phyloP scores from a whole-genome alignment of 35 echinoderm and acorn worm species.

The Heliocidaris erythrogramma region DNA sequence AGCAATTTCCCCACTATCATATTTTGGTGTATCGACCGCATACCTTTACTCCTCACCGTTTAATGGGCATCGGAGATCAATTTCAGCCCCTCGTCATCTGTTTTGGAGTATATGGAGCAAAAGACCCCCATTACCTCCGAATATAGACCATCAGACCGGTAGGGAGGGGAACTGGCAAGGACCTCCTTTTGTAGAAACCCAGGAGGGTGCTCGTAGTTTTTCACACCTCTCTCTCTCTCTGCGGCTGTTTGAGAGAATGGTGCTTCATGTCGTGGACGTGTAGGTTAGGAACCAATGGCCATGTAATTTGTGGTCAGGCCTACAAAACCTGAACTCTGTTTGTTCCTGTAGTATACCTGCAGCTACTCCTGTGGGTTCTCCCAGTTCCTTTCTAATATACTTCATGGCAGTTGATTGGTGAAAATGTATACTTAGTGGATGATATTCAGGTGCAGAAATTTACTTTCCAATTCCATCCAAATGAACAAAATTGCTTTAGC shows the following conservation, averaged over 20 bases:
- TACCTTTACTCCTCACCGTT: background rate
- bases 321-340: background rate
- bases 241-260: background rate
- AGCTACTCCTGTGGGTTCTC: background rate
- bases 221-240: background rate
- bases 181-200: background rate
- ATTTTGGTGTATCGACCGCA: slow-evolving; percentile 1
- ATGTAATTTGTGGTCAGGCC: background rate
- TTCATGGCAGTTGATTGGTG: background rate
- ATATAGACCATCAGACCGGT: background rate
- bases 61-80: background rate
- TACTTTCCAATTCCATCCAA: background rate
- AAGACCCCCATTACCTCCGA: background rate
- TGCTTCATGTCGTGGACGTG: background rate
- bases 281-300: background rate
- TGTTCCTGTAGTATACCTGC: background rate
- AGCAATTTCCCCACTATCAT: background rate
- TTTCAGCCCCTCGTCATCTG: slow-evolving; percentile 1
- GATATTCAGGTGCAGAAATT: background rate
- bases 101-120: background rate
- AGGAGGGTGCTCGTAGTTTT: background rate
- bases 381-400: background rate
- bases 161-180: background rate
- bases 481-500: too few species aligned
- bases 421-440: background rate